Conservation (phyloP, 2,113 vertebrate genomes). For the Promerops cafer region DNA sequence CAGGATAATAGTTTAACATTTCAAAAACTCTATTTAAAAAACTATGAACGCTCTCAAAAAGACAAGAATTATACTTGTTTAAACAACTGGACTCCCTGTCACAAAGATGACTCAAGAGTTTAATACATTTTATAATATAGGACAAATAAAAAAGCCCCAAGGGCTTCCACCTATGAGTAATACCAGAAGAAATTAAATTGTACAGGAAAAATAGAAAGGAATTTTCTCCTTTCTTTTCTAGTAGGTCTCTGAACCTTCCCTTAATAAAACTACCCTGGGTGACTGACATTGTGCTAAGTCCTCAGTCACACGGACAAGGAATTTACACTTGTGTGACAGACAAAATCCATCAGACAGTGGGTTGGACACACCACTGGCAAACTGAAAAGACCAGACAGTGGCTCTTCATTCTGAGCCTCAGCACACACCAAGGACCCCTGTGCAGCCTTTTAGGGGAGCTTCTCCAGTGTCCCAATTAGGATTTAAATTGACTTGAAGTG, state of each 20-base stretch:
- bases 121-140: neutral
- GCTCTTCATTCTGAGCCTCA: neutral
- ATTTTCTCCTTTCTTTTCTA: neutral
- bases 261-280: neutral
- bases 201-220: neutral
- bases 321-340: neutral
- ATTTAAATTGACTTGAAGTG: neutral
- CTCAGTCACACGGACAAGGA: neutral
- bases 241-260: neutral
- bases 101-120: neutral
- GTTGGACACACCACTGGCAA: neutral
- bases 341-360: neutral
- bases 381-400: neutral
- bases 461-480: neutral
- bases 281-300: neutral
- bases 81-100: neutral
- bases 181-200: slow-evolving; percentile 37
- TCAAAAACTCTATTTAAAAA: neutral
- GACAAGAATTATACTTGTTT: neutral
- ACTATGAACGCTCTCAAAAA: neutral
- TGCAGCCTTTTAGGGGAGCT: neutral
- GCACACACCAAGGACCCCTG: neutral
- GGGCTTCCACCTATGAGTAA: neutral
- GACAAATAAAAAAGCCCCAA: neutral
- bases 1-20: neutral